Conservation (phyloP, 2,113 vertebrate species). For the Bungarus multicinctus region DNA sequence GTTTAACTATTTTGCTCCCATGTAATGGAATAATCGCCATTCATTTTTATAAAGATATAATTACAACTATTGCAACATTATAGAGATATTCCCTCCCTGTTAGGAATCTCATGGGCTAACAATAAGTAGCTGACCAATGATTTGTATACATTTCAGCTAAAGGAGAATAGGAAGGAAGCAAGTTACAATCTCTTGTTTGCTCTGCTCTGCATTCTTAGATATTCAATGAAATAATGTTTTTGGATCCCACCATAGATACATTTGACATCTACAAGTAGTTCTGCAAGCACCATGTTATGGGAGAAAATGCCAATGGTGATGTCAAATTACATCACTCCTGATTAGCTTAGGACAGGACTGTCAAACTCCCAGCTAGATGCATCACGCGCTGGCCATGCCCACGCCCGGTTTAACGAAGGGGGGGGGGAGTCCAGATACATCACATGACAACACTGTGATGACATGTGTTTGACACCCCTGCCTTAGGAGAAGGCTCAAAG, state of each 20-base stretch:
- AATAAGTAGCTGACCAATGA: neutral
- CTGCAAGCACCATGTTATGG: neutral
- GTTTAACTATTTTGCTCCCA: neutral
- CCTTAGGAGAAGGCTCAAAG: neutral
- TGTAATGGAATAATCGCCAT: neutral
- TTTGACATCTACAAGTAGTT: neutral
- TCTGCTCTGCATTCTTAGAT: neutral
- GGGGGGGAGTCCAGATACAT: too few relatives aligned
- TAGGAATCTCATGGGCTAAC: neutral
- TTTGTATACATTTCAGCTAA: neutral
- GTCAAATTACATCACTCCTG: neutral
- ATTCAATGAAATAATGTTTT: neutral
- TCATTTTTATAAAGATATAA: neutral
- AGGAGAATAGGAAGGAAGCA: neutral
- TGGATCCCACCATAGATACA: neutral
- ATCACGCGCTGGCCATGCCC: too few relatives aligned
- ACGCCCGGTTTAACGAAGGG: too few relatives aligned
- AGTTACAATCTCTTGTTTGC: neutral
- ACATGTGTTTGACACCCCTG: too few relatives aligned
- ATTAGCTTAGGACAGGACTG: neutral
- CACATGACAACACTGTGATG: too few relatives aligned
- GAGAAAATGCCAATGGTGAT: neutral
- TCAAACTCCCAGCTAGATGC: too few relatives aligned
- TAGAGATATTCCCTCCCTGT: neutral
- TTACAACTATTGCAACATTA: neutral